Percentiles rank a stretch among this genome's conserved stretches.
These are phyloP conservation scores for Nyctibius grandis DNA, from an alignment of 2,797 vertebrate species.

Conservation along the genomic window DNA sequence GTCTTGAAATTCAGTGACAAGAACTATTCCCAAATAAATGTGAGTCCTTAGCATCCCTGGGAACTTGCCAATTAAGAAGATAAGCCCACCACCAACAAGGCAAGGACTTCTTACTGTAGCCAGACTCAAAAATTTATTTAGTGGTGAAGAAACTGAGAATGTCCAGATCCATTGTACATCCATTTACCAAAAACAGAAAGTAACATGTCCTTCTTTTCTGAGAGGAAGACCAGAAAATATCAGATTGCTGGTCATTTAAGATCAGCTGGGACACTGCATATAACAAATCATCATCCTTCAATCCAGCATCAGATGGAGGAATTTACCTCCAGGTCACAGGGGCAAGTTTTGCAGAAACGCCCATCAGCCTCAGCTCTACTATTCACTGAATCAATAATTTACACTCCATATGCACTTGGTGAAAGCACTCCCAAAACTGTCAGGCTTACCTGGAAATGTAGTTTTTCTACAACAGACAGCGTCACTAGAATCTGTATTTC, in stretches of 20 bases:
- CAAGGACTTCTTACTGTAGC: neutral
- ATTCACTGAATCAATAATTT: neutral
- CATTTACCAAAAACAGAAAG: neutral
- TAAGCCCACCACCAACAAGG: neutral
- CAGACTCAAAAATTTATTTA: neutral
- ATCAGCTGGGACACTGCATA: neutral
- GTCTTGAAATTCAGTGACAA: neutral
- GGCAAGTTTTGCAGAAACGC: neutral
- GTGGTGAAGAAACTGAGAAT: neutral
- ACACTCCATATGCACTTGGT: neutral
- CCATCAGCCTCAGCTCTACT: neutral
- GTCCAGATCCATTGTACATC: neutral
- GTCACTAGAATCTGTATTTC: neutral
- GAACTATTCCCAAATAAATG: neutral
- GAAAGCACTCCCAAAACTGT: neutral
- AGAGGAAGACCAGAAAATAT: neutral
- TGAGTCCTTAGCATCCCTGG: neutral
- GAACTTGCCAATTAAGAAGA: neutral
- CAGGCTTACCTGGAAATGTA: neutral
- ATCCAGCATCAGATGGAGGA: neutral
- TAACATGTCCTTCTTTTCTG: neutral
- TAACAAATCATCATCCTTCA: neutral
- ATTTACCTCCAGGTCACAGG: neutral
- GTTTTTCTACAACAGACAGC: neutral
- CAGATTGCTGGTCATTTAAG: neutral